Conservation (phyloP, 2,888 invertebrate genomes). For the Lasioglossum lativentre region DNA sequence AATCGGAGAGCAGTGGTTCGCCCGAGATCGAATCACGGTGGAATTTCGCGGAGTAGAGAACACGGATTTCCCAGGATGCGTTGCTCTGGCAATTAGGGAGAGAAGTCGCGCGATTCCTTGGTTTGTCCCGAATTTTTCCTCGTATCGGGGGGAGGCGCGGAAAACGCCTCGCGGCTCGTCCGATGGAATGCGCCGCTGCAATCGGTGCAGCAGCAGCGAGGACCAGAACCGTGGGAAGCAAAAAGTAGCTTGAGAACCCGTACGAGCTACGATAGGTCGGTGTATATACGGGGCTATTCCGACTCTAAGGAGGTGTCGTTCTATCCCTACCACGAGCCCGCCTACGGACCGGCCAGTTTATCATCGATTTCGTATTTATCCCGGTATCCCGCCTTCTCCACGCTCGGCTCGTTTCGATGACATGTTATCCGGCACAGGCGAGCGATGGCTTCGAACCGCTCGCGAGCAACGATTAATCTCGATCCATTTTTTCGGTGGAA, state of each 20-base stretch:
- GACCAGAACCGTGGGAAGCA: constrained; percentile 76
- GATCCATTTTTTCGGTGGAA: neutral
- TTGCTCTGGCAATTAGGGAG: neutral
- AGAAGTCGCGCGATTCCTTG: neutral
- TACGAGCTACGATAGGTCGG: constrained; percentile 74
- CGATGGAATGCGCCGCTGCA: constrained; percentile 66
- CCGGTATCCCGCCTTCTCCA: constrained; percentile 67
- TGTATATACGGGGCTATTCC: constrained; percentile 73
- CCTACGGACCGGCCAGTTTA: constrained; percentile 70
- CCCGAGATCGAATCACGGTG: neutral
- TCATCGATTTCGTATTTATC: constrained; percentile 76
- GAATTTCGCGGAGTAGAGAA: constrained; percentile 9
- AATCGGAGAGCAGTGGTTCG: neutral
- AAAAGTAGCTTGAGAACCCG: constrained; percentile 74
- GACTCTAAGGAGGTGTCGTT: constrained; percentile 77
- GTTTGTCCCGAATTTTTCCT: constrained; percentile 11
- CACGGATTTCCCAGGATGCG: constrained; percentile 5
- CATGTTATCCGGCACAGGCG: constrained; percentile 55
- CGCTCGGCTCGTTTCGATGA: constrained; percentile 71
- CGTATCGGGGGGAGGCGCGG: constrained; percentile 16
- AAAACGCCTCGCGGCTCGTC: constrained; percentile 58
- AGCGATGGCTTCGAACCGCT: constrained; percentile 49
- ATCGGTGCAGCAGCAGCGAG: constrained; percentile 67
- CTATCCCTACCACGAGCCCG: constrained; percentile 67
- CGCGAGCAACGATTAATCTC: constrained; percentile 4